Evolutionary conservation across 1,140 invertebrate species (phyloP), one percentile per base, ranked within the genome.

Genomic region (Coptotermes formosanus): DNA sequence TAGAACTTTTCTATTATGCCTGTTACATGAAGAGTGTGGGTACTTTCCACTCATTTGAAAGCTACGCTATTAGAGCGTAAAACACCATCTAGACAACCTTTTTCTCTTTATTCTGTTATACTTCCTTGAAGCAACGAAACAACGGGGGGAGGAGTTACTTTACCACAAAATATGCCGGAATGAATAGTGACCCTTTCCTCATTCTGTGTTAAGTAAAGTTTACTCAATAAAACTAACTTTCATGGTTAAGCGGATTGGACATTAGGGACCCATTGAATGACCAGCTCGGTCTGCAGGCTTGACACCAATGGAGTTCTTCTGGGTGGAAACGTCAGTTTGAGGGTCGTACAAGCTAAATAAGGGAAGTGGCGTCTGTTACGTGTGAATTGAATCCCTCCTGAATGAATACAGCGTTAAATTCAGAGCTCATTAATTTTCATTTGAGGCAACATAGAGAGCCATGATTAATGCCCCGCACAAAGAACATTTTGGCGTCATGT

Each of bases 361-460:
- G 64, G n/a, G 64, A 75, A 75, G 64, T 75, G 64, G 64, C 6
- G 64, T 30, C 7, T 75, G 64, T 75, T 75, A 8, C 16, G 25
- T 30, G 64, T 75, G 64, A 75, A 75, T 3, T 75, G 64, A 55
- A 19, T 55, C 52, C 52, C 52, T 55, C 52, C 14, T 55, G 52
- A 30, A 75, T 75, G 64, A 75, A 75, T 75, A 30, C 64, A 25
- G n/a, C 64, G 2, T 75, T 75, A 75, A 75, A 75, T 75, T 75
- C 64, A 75, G 64, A 75, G 25, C 64, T 75, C 64, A n/a, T 75
- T 75, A 75, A 75, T 75, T 75, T 75, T 75, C 64, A 75, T 75
- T 75, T 75, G 30, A 75, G 64, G 64, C 64, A 75, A 16, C 64
- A 75, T 75, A 8, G 9, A 75, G 64, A 75, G 64, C 64, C 25